phyloP scores from a whole-genome alignment of 2,113 vertebrate species.

The Cyprinus carpio region DNA sequence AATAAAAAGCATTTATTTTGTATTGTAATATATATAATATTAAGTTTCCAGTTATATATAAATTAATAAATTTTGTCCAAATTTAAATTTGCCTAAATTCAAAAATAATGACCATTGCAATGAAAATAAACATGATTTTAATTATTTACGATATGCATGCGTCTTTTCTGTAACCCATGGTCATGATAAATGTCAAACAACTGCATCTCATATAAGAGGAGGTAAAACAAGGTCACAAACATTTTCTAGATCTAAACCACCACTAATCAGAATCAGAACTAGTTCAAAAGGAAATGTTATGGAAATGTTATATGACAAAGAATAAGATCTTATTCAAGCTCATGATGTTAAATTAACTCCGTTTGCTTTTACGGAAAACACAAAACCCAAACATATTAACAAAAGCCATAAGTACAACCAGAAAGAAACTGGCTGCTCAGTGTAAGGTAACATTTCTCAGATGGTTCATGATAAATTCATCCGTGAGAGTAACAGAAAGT shows the following conservation, averaged over 20 bases:
- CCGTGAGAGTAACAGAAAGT: not conserved
- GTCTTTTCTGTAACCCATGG: not conserved
- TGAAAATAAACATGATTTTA: not conserved
- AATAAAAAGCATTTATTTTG: not conserved
- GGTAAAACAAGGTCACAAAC: not conserved
- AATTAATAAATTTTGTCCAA: not conserved
- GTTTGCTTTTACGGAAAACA: not conserved
- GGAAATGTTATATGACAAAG: not conserved
- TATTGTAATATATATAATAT: not conserved
- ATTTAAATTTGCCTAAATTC: not conserved
- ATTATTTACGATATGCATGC: not conserved
- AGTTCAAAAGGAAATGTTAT: slow-evolving; percentile 6
- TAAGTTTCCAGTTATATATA: too few relatives aligned
- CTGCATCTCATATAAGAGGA: not conserved
- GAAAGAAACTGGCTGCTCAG: not conserved
- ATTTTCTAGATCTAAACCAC: not conserved
- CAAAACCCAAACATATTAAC: not conserved
- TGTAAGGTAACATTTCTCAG: not conserved
- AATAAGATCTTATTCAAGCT: not conserved
- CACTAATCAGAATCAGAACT: not conserved
- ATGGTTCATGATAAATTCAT: not conserved
- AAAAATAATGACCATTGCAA: not conserved
- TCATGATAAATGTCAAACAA: not conserved
- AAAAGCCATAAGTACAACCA: not conserved
- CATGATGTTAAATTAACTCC: not conserved